Evolutionary conservation across 1,140 invertebrate genomes (phyloP).

Genomic region (Micrasema longulum): DNA sequence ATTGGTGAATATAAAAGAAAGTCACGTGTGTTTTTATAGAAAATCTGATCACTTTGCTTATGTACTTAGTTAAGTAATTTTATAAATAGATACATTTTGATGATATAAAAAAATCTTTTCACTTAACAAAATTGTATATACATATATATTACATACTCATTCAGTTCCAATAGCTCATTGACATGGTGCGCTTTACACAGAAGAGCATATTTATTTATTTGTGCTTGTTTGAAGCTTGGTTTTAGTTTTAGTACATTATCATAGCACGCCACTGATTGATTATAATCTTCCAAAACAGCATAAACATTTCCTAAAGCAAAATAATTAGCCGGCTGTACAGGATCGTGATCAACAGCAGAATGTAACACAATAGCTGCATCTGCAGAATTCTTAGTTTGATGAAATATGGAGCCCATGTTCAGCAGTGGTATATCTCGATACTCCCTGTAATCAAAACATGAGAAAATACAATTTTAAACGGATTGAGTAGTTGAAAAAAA

Average conservation of each 20-base stretch:
- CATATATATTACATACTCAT: conserved; percentile 69
- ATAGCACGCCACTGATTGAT: conserved; percentile 74
- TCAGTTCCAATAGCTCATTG: conserved; percentile 72
- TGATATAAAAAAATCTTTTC: no score
- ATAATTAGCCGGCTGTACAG: conserved; percentile 77
- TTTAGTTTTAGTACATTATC: conserved; percentile 77
- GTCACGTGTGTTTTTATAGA: no score
- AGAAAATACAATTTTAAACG: no score
- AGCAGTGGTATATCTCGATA: conserved; percentile 84
- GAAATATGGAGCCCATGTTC: conserved; percentile 85
- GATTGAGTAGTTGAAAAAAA: no score
- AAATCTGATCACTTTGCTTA: no score
- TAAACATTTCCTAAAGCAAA: conserved; percentile 85
- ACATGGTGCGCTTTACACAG: conserved; percentile 78
- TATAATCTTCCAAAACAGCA: conserved; percentile 75
- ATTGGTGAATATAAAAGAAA: no score
- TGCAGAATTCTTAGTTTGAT: conserved; percentile 76
- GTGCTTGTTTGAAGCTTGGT: conserved; percentile 65
- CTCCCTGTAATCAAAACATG: conserved; percentile 66
- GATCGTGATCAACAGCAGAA: conserved; percentile 83
- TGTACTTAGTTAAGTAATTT: no score
- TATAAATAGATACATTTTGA: no score
- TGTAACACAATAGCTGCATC: conserved; percentile 85
- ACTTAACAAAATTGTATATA: no score
- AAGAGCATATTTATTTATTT: conserved; percentile 74